These are phyloP conservation scores for Saccostrea echinata DNA, from an alignment of 1,140 invertebrate genomes.

Conservation along the genomic window DNA sequence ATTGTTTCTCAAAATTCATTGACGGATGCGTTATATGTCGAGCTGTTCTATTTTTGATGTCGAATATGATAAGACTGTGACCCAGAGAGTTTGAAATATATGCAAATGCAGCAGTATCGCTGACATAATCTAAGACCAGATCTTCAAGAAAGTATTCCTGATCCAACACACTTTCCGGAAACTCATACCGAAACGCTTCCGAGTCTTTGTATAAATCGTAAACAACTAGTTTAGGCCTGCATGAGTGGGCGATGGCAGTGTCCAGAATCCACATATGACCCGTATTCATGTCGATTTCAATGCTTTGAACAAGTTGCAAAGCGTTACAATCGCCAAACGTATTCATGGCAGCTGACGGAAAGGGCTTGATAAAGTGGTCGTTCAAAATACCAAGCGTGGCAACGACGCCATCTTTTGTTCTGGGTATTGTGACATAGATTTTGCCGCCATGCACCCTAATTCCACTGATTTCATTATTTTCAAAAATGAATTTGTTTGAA, in stretches of 20 bases:
- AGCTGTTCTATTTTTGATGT: constrained; percentile 54
- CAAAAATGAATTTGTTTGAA: not conserved
- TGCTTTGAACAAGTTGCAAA: constrained; percentile 69
- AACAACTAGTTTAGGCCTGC: constrained; percentile 68
- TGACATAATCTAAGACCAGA: constrained; percentile 65
- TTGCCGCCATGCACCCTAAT: constrained; percentile 54
- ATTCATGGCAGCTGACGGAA: constrained; percentile 67
- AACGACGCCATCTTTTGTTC: constrained; percentile 61
- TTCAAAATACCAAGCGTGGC: constrained; percentile 47
- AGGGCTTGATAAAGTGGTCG: constrained; percentile 57
- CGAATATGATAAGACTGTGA: constrained; percentile 64
- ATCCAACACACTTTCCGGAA: constrained; percentile 57
- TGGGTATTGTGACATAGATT: constrained; percentile 65
- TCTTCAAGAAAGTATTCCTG: constrained; percentile 66
- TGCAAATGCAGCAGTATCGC: constrained; percentile 58
- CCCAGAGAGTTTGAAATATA: constrained; percentile 67
- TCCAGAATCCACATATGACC: constrained; percentile 73
- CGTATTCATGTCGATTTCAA: constrained; percentile 69
- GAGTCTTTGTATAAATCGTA: constrained; percentile 63
- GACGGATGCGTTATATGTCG: constrained; percentile 60
- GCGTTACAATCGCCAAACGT: constrained; percentile 62
- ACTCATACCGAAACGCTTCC: constrained; percentile 58
- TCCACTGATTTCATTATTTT: constrained; percentile 13
- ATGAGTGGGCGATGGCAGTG: constrained; percentile 57
- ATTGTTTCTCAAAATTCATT: constrained; percentile 57